Evolutionary conservation across 2,888 invertebrate species (phyloP), one percentile per base, ranked within the genome.

Genomic region (Merodon equestris): DNA sequence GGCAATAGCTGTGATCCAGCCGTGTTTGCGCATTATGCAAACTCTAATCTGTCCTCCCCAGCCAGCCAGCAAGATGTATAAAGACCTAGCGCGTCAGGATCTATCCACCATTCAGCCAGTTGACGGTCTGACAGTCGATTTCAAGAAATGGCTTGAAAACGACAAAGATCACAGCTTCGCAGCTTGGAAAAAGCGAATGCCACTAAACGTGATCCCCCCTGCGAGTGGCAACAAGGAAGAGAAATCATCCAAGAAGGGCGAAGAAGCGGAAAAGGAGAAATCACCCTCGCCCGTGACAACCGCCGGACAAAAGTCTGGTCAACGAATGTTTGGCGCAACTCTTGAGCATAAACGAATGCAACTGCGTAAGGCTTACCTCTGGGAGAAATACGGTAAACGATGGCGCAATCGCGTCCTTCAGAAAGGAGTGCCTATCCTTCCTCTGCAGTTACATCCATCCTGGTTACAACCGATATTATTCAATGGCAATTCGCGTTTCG

Each of bases 401-500:
- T 96, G 96, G 96, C 89, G 91, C 44, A 85, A 87, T 18, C 87
- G 72, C 54, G 73, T 88, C 0, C 82, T 88, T 1, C 86, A 88
- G 50, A 86, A 81, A 83, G 89, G 61, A 64, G 86, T 51, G 51
- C 88, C 64, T 67, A 88, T 38, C 85, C 90, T 85, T 85, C 90
- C 88, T 76, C 88, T 92, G 18, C 90, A 91, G 73, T 87, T 92
- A 60, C 90, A 90, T 1, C 91, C 91, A 38, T 91, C 91, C 0
- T 98, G 98, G 98, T 90, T 98, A 73, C 94, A 96, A 83, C 94
- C 95, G n/a, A 94, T 97, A 7, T 91, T 98, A 84, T 98, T 98
- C 89, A 97, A 97, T 89, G 93, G 96, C 0, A 96, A 96, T 86
- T 97, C 97, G 0, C 92, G 96, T 57, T 92, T 96, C 81, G 96